Evolutionary conservation across 2,888 invertebrate species (phyloP), one percentile per base, ranked within the genome.

Genomic region (Mystacides longicornis): DNA sequence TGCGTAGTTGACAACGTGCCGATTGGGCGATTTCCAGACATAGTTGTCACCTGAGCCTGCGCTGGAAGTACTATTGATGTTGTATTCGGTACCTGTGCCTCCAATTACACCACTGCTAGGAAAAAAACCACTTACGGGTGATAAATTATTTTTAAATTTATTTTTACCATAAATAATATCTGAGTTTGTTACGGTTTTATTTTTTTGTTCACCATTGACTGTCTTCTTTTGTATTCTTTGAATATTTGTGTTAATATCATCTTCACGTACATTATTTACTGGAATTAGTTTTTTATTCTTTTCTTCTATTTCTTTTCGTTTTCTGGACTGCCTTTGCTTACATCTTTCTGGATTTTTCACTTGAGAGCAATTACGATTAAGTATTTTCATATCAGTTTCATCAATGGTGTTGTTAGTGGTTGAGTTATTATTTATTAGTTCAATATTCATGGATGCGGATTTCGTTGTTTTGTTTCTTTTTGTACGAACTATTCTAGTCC

Each of bases 1-100:
- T 19, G 52, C 57, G n/a, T 45, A 51, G 20, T 54, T 55, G 4
- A 52, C 20, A 18, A 59, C 16, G 19, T 33, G 23, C 42, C 43
- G 49, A 42, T 49, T 49, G 2, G 23, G 22, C 16, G 31, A 31
- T 31, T 31, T 31, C 31, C 7, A 31, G 14, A 9, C 14, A 14
- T 9, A 7, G 7, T 31, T 31, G 7, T 31, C 14, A 31, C 9
- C 31, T 31, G 31, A 7, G 14, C 31, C 14, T 31, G 7, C 31
- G n/a, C n/a, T n/a, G n/a, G n/a, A n/a, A n/a, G n/a, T n/a, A n/a
- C n/a, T n/a, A n/a, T n/a, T n/a, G n/a, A n/a, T n/a, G n/a, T n/a
- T n/a, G n/a, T n/a, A n/a, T n/a, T n/a, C n/a, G n/a, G n/a, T n/a
- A n/a, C n/a, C n/a, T n/a, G n/a, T n/a, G n/a, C n/a, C n/a, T n/a